phyloP scores from a whole-genome alignment of 2,113 vertebrate genomes.

The Typhlomys cinereus region DNA sequence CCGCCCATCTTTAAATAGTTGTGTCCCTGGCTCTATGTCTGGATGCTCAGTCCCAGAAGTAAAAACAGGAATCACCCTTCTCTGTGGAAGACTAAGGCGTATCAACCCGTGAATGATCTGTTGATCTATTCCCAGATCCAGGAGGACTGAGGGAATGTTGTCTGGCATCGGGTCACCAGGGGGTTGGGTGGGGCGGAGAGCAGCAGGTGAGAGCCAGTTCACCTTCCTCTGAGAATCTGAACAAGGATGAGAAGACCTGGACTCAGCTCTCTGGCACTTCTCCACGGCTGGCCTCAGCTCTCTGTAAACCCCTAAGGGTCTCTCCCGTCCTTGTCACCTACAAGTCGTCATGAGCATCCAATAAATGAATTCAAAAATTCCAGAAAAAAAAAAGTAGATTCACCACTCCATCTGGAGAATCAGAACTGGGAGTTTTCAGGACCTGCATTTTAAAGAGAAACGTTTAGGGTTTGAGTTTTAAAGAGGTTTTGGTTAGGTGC shows the following conservation, averaged over 20 bases:
- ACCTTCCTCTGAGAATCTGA: neutral
- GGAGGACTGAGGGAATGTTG: neutral
- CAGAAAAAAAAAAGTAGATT: no score
- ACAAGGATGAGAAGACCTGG: neutral
- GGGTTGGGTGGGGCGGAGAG: no score
- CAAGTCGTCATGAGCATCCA: neutral
- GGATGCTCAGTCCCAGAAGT: neutral
- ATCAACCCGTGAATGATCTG: neutral
- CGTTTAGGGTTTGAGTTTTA: neutral
- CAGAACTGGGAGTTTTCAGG: neutral
- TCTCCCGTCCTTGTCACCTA: neutral
- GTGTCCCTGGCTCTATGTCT: neutral
- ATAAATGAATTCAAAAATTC: neutral
- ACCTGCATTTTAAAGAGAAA: constrained; percentile 7
- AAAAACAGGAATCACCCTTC: neutral
- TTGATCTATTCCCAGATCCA: neutral
- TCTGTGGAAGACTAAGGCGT: neutral
- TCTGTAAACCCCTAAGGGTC: neutral
- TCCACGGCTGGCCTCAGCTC: neutral
- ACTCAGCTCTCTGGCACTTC: neutral
- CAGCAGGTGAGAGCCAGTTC: neutral
- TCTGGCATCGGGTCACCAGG: rapidly evolving
- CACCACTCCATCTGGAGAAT: neutral
- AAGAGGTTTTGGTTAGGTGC: neutral
- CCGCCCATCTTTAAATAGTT: neutral